Evolutionary conservation across 2,888 invertebrate species (phyloP).

Genomic region (Acanthopleura granulata): DNA sequence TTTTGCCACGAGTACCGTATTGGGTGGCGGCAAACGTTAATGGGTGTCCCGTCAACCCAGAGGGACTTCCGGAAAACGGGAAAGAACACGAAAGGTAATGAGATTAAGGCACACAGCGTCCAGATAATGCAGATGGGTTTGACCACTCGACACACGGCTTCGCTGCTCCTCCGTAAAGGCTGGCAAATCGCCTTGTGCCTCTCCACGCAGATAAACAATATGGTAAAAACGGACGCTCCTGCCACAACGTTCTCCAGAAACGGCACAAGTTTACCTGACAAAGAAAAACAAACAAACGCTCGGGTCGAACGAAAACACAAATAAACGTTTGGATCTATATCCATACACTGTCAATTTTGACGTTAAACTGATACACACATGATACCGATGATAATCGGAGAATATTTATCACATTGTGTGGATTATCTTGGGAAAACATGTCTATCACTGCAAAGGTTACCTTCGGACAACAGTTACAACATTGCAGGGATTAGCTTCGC

Average conservation of each 20-base stretch:
- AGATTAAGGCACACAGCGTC: not conserved
- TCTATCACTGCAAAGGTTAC: no score
- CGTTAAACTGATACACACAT: no score
- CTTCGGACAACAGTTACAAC: no score
- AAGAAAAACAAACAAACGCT: not conserved
- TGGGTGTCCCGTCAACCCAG: conserved; percentile 9
- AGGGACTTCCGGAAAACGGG: conserved; percentile 8
- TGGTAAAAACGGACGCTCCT: not conserved
- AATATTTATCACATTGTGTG: no score
- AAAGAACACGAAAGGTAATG: not conserved
- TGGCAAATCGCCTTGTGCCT: conserved; percentile 2
- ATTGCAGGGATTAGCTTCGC: no score
- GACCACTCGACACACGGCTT: not conserved
- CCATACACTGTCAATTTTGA: no score
- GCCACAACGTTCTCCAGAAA: conserved; percentile 10
- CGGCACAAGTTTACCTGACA: conserved; percentile 8
- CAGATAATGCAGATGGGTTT: not conserved
- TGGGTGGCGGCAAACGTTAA: conserved; percentile 1
- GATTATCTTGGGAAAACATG: no score
- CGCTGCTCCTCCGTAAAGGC: not conserved
- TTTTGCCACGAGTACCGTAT: conserved; percentile 2
- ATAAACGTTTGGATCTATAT: not conserved
- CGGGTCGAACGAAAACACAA: no score
- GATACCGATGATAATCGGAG: no score
- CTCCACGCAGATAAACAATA: not conserved